These are phyloP conservation scores for Mylabris phalerata DNA, from an alignment of 1,140 invertebrate species.

Conservation along the genomic window DNA sequence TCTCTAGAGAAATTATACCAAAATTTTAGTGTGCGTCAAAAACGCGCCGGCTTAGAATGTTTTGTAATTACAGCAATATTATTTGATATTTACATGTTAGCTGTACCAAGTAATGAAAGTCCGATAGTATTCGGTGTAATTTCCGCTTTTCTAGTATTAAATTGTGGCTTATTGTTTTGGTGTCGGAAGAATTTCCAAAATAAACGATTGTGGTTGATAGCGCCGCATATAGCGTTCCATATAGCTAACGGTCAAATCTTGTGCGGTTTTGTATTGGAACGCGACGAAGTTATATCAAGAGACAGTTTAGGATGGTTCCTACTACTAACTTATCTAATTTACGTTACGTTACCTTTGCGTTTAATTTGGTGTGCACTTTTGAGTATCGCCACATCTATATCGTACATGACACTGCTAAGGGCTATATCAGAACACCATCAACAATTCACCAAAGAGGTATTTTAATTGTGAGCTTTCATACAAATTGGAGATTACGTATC, in stretches of 20 bases:
- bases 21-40: constrained; percentile 66
- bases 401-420: constrained; percentile 46
- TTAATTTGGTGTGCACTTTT: constrained; percentile 57
- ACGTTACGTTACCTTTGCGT: constrained; percentile 71
- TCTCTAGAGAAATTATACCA: constrained; percentile 68
- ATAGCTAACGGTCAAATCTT: constrained; percentile 55
- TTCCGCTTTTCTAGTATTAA: constrained; percentile 47
- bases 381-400: constrained; percentile 50
- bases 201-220: constrained; percentile 45
- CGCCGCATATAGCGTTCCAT: constrained; percentile 58
- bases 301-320: constrained; percentile 70
- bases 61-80: constrained; percentile 62
- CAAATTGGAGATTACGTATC: too few relatives aligned
- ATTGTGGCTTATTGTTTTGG: constrained; percentile 48
- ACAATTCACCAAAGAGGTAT: too few relatives aligned
- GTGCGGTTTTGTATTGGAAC: constrained; percentile 49
- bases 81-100: constrained; percentile 55
- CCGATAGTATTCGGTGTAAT: constrained; percentile 45
- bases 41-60: constrained; percentile 67
- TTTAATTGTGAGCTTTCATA: too few relatives aligned
- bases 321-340: constrained; percentile 77
- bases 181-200: constrained; percentile 42
- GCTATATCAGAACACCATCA: constrained; percentile 22
- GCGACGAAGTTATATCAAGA: constrained; percentile 46
- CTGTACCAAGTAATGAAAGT: constrained; percentile 51